Conservation (phyloP, 2,888 invertebrate genomes). For the Rhabditoides inermis region DNA sequence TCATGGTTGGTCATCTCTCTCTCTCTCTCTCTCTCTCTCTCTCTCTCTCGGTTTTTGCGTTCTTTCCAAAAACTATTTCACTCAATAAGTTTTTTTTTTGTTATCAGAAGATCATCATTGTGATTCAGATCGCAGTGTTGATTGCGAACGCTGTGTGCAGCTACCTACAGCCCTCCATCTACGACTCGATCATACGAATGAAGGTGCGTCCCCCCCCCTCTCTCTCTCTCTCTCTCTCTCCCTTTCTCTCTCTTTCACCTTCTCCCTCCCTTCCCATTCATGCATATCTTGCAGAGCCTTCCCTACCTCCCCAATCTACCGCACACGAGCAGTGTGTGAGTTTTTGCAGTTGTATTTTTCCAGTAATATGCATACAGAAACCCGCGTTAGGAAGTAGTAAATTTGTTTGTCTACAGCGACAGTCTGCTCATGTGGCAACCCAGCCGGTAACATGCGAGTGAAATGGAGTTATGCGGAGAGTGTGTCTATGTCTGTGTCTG, state of each 20-base stretch:
- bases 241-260: too few relatives aligned
- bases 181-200: slow-evolving; percentile 94
- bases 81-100: neutral
- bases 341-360: neutral
- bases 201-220: too few relatives aligned
- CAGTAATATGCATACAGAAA: neutral
- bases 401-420: too few relatives aligned
- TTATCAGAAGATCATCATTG: neutral
- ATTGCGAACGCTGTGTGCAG: slow-evolving; percentile 89
- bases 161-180: slow-evolving; percentile 87
- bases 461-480: too few relatives aligned
- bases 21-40: too few relatives aligned
- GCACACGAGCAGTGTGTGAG: slow-evolving; percentile 31
- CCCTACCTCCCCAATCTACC: slow-evolving; percentile 87
- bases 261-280: too few relatives aligned
- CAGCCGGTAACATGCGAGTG: too few relatives aligned
- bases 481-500: too few relatives aligned
- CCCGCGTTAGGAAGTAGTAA: neutral
- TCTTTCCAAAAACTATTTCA: neutral
- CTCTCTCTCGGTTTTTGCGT: too few relatives aligned
- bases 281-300: too few relatives aligned
- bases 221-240: too few relatives aligned
- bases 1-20: slow-evolving; percentile 77
- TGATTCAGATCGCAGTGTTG: slow-evolving; percentile 73
- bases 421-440: too few relatives aligned